Base-by-base conservation (phyloP, 2,797 vertebrate genomes). In the Ciconia nigra region DNA sequence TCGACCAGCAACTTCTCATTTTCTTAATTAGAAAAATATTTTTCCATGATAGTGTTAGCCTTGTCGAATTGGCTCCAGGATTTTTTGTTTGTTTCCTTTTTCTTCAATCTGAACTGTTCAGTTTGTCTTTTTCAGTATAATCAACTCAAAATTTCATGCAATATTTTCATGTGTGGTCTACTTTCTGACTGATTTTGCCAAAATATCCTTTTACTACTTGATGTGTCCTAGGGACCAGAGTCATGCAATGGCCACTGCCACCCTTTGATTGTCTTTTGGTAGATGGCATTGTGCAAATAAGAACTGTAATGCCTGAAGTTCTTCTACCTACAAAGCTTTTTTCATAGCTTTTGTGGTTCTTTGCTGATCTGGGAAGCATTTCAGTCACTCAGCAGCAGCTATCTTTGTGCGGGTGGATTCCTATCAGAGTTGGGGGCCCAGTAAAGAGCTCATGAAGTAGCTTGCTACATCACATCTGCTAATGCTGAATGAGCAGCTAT, bases 21-120 rank as follows among this genome's bases (percentile, higher is more conserved):
- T 83, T 80, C 52, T 78, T 95, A 96, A 93, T 96, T 87, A 67
- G 89, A 92, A 96, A 93, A 97, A 87, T 92, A 80, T 93, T 93
- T 94, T 89, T 83, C 61, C 31, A 5, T 54, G 71, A 28, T 63
- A 57, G 31, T 0, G 1, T 83, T 90, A 26, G 78, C 41, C 71
- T 15, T 7, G 35, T 18, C 80, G 93, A 86, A 15, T 42, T 10
- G n/a, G 3, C 37, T 63, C 71, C 91, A 87, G 71, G 46, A 13
- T 22, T 61, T 71, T 71, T 42, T 71, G 57, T 81, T 91, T 88
- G 65, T 92, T 95, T 83, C 44, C 67, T 13, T 29, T 72, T 55
- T 9, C 69, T 22, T 41, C 28, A 14, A 2, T 7, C 63, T 12
- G 37, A 35, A 6, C 44, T 58, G 47, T 15, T 92, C 44, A 3